phyloP scores from a whole-genome alignment of 2,888 invertebrate genomes.

The Augiades crinisus region DNA sequence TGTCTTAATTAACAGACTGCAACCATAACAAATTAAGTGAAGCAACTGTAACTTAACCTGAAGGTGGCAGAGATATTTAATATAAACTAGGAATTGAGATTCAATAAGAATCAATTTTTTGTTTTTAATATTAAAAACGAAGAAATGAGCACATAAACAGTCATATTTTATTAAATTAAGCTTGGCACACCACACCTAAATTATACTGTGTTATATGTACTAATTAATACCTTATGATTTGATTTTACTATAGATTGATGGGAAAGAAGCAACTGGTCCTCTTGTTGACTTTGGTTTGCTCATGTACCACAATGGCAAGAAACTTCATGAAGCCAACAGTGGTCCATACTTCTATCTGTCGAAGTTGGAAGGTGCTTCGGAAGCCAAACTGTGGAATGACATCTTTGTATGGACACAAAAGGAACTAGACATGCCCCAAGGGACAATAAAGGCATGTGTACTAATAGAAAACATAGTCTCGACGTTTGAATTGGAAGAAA shows the following conservation, averaged over 20 bases:
- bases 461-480: conserved; percentile 87
- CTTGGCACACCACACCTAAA: too few relatives aligned
- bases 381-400: conserved; percentile 86
- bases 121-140: too few relatives aligned
- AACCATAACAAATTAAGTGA: too few relatives aligned
- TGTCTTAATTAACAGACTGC: too few relatives aligned
- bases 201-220: too few relatives aligned
- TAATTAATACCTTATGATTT: too few relatives aligned
- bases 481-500: conserved; percentile 85
- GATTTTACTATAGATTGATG: conserved; percentile 67
- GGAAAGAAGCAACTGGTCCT: conserved; percentile 83
- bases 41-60: too few relatives aligned
- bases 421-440: conserved; percentile 77
- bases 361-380: conserved; percentile 83
- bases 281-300: conserved; percentile 86
- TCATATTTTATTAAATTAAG: too few relatives aligned
- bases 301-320: conserved; percentile 83
- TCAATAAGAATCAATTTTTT: too few relatives aligned
- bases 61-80: too few relatives aligned
- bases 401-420: conserved; percentile 84
- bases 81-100: too few relatives aligned
- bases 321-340: conserved; percentile 73
- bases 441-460: conserved; percentile 86
- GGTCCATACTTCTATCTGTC: conserved; percentile 88
- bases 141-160: too few relatives aligned